Conservation (phyloP, 1,140 invertebrate genomes). For the Cheumatopsyche charites region DNA sequence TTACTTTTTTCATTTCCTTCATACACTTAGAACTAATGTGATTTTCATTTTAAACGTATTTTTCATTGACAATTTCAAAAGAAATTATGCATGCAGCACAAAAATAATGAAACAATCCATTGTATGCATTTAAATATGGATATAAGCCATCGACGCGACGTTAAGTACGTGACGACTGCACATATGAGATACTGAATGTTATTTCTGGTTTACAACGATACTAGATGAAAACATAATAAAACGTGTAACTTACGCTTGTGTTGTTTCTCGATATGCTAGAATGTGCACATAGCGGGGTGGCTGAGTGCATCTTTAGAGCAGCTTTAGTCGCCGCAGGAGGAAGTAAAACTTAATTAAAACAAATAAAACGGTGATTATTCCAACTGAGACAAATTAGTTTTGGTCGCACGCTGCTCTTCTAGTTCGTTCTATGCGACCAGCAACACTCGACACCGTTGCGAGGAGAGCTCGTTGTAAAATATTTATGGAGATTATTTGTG, state of each 20-base stretch:
- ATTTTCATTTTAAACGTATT: no score
- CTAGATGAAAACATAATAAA: background rate
- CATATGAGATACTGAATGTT: background rate
- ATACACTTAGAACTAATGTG: no score
- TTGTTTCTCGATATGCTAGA: slow-evolving; percentile 11
- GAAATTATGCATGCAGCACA: no score
- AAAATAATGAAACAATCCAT: no score
- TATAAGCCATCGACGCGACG: no score
- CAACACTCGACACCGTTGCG: background rate
- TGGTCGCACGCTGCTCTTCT: slow-evolving; percentile 31
- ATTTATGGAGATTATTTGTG: slow-evolving; percentile 36
- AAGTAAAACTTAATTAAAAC: slow-evolving; percentile 49
- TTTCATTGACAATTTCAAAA: no score
- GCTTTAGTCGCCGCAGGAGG: slow-evolving; percentile 6
- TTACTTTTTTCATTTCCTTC: background rate
- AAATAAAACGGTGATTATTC: slow-evolving; percentile 48
- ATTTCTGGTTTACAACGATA: background rate
- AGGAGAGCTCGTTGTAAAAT: slow-evolving; percentile 12
- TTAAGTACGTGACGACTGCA: no score
- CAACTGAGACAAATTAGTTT: slow-evolving; percentile 48
- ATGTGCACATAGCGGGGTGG: background rate
- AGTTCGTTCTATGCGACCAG: slow-evolving; percentile 33
- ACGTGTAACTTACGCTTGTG: background rate
- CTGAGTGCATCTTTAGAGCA: slow-evolving; percentile 1
- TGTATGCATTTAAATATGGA: no score